Base-by-base conservation (phyloP, 1,140 invertebrate species). In the Chironomus striatipennis region DNA sequence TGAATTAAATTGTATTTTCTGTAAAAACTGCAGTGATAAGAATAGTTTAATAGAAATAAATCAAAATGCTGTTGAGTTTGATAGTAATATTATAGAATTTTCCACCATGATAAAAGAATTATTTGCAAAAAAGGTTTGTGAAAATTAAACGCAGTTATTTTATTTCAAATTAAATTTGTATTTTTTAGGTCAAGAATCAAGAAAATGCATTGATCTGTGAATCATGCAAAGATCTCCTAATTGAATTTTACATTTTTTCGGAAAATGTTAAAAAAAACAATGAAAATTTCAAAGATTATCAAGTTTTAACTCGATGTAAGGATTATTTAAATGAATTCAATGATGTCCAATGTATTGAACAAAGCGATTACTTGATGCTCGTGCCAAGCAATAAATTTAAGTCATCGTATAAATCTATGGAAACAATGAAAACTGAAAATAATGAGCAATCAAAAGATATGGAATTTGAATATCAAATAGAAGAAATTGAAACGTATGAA, bases 1-100 rank as follows among this genome's bases (percentile, higher is more conserved):
- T 34, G 57, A 75, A 64, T 75, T 24, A 73, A 43, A 20, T 74
- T 65, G 73, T 74, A 20, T 65, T 7, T 73, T 74, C 72, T 75
- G 42, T 74, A 21, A 42, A 75, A 73, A 72, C 10, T 74, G 42
- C 0, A 74, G 74, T 57, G 47, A 57, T 2, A 57, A 10, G 10
- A 8, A 12, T n/a, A n/a, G 7, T 57, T 57, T 57, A n/a, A 75
- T 64, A 43, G 43, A 75, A 5, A 5, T 43, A 21, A 10, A 43
- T 15, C 73, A 12, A 42, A 57, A 57, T 57, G 9, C 10, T n/a
- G n/a, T 57, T n/a, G 47, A 12, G n/a, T 57, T 57, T 10, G 47
- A 57, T 57, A n/a, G 7, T 2, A n/a, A 4, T 1, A 57, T 57
- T n/a, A 2, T 57, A 2, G 47, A 57, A 12, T 57, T 57, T 7